Evolutionary conservation across 1,140 invertebrate genomes (phyloP).

Genomic region (Rhopalosiphum maidis): DNA sequence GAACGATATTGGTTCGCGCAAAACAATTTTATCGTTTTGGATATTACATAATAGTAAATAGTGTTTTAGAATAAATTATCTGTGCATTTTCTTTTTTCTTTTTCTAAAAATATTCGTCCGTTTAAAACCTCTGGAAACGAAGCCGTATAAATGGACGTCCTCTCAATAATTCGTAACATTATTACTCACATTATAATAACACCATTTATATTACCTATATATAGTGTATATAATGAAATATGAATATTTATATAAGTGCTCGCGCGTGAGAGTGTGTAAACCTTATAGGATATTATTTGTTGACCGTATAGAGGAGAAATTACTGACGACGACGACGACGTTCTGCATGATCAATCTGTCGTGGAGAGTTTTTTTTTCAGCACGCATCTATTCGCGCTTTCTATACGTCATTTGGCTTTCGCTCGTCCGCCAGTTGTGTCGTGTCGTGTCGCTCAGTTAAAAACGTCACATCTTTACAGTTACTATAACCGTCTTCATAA

Average conservation of each 20-base stretch:
- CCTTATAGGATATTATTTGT: conserved; percentile 18
- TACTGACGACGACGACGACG: neutral
- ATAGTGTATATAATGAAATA: neutral
- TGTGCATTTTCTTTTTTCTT: neutral
- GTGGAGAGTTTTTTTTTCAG: conserved; percentile 46
- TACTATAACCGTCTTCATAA: neutral
- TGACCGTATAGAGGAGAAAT: conserved; percentile 33
- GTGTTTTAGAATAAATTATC: too few species aligned
- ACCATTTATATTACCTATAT: neutral
- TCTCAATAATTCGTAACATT: neutral
- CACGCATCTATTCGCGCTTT: conserved; percentile 49
- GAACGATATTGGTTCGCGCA: neutral
- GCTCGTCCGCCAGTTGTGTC: conserved; percentile 55
- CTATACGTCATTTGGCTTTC: conserved; percentile 52
- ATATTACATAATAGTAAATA: neutral
- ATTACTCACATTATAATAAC: neutral
- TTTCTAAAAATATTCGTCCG: neutral
- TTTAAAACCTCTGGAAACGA: neutral
- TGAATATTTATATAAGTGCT: conserved; percentile 10
- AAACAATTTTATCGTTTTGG: neutral
- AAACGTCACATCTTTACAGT: neutral
- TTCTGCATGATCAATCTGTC: conserved; percentile 49
- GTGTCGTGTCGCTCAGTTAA: neutral
- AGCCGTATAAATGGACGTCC: neutral
- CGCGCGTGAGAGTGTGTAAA: neutral